Percentiles rank a stretch among this genome's conserved stretches.
These are phyloP conservation scores for Geophilus truncorum DNA, from an alignment of 2,888 invertebrate genomes.

Conservation along the genomic window DNA sequence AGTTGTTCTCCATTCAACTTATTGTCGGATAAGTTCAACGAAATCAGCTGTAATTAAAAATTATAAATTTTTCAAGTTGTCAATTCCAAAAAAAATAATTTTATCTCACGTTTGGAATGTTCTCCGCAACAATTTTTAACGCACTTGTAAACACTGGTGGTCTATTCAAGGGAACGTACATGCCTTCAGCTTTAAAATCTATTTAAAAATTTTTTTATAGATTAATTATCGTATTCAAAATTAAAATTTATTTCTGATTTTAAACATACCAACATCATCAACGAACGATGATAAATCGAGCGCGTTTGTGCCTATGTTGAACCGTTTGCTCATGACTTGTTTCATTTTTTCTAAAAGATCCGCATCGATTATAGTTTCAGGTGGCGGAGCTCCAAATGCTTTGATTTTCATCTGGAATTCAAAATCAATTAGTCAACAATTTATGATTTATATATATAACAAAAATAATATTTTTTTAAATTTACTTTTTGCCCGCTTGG, in stretches of 20 bases:
- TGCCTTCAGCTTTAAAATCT: background rate
- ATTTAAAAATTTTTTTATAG: background rate
- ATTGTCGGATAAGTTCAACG: background rate
- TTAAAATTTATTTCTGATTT: background rate
- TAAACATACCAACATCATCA: background rate
- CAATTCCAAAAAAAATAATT: background rate
- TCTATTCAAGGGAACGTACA: background rate
- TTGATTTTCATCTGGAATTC: background rate
- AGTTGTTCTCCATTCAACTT: background rate
- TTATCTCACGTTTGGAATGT: slow-evolving; percentile 17
- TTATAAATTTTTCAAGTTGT: background rate
- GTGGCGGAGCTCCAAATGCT: background rate
- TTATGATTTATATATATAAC: background rate
- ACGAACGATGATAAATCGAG: background rate
- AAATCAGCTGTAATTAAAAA: background rate
- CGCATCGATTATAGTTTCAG: background rate
- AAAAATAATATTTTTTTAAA: background rate
- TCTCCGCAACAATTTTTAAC: background rate
- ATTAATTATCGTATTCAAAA: background rate
- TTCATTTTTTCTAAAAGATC: background rate
- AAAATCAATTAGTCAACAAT: background rate
- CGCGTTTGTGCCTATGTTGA: background rate
- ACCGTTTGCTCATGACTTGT: background rate
- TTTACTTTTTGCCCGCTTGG: background rate
- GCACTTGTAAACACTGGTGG: background rate